Conservation (phyloP, 2,797 vertebrate species). For the Acipenser ruthenus region DNA sequence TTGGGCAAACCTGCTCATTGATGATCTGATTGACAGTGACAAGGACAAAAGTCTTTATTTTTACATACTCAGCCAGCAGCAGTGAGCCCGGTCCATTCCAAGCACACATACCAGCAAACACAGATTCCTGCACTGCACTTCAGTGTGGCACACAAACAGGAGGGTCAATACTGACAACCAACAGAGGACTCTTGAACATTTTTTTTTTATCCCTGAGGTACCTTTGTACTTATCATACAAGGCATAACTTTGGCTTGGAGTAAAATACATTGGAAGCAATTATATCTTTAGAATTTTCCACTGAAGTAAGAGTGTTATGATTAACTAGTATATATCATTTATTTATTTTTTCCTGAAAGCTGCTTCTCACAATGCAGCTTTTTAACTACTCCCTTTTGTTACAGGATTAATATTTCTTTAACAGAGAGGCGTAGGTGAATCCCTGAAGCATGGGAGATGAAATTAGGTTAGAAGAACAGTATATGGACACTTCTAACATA, state of each 20-base stretch:
- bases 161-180: constrained; percentile 48
- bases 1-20: not conserved
- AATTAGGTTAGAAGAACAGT: too few relatives aligned
- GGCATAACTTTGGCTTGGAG: constrained; percentile 6
- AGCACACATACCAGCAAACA: not conserved
- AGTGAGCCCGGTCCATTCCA: not conserved
- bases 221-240: constrained; percentile 14
- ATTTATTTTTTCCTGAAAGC: too few relatives aligned
- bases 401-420: too few relatives aligned
- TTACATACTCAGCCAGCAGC: not conserved
- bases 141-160: constrained; percentile 28
- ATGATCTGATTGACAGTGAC: not conserved
- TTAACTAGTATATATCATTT: not conserved
- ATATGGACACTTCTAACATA: too few relatives aligned
- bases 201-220: constrained; percentile 24
- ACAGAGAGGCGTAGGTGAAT: too few relatives aligned
- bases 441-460: too few relatives aligned
- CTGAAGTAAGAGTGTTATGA: constrained; percentile 4
- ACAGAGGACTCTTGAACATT: constrained; percentile 26
- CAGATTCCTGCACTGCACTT: not conserved
- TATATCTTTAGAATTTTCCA: constrained; percentile 8
- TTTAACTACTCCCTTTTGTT: too few relatives aligned
- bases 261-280: not conserved
- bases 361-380: too few relatives aligned
- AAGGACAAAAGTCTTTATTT: not conserved